Base-by-base conservation (phyloP, 1,140 invertebrate species). In the Anagrus nilaparvatae region DNA sequence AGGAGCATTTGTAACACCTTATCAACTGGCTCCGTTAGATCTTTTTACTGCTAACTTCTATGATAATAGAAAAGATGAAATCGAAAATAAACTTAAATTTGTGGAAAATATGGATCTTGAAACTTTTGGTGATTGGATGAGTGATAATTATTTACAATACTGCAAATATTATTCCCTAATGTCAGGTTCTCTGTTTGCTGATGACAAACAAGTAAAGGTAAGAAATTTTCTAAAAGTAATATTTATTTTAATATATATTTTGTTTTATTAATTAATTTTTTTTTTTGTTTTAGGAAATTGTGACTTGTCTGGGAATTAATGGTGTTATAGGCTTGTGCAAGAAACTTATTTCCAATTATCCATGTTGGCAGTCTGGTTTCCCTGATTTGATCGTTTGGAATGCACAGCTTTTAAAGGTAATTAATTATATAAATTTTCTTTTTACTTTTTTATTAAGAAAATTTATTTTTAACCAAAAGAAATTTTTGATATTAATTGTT, bases 301-400 rank as follows among this genome's bases (percentile, higher is more conserved):
- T 76, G 2, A 29, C 36, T 3, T 79, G 79, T 52, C 58, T 85
- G 28, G 73, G 76, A n/a, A 56, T 61, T 6, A 37, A 55, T 19
- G 52, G 70, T 13, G 51, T 83, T 12, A 49, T 71, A n/a, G 70
- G 61, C 1, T 72, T 88, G 23, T 79, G 80, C 52, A 54, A 72
- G 34, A 65, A 78, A 32, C 62, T 84, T 13, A 69, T 73, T 4
- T 41, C 38, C 3, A 67, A 82, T 60, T 80, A 74, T 53, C 64
- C 70, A 28, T 67, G 79, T 48, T 73, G 72, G 49, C 69, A 72
- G 37, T 73, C 76, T 52, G 87, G 87, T 18, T 86, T 90, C 63
- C 87, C 87, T 17, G 87, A 91, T 67, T 71, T 91, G 12, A 76
- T 81, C n/a, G 52, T 89, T 2, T 91, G 86, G 86, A 78, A 87